Conservation (phyloP, 2,113 vertebrate genomes). For the Spheniscus mendiculus region DNA sequence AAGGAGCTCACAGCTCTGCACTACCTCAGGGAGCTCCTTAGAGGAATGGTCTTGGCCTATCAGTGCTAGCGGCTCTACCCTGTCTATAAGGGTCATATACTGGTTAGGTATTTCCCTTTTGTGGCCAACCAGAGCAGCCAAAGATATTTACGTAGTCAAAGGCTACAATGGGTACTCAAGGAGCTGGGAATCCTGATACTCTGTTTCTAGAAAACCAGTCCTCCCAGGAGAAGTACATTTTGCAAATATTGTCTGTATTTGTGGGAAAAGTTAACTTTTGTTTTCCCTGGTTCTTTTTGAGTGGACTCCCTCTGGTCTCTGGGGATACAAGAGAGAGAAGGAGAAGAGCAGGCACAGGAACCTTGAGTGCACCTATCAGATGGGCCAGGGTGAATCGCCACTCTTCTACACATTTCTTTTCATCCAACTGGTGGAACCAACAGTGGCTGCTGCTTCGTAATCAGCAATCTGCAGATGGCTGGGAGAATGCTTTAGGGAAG, state of each 20-base stretch:
- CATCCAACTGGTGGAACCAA: background rate
- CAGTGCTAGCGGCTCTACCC: background rate
- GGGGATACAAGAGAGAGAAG: background rate
- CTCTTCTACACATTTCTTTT: background rate
- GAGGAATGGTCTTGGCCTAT: background rate
- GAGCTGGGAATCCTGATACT: background rate
- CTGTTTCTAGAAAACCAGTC: background rate
- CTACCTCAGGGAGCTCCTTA: background rate
- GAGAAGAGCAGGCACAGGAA: background rate
- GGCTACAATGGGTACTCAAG: background rate
- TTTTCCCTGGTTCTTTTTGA: background rate
- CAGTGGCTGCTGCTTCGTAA: background rate
- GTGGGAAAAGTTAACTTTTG: background rate
- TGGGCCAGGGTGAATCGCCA: background rate
- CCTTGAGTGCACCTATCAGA: background rate
- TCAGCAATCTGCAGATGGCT: slow-evolving; percentile 13
- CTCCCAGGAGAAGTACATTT: background rate
- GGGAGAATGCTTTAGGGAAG: slow-evolving; percentile 25
- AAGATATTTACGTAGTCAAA: background rate
- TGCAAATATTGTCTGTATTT: background rate
- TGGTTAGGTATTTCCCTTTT: background rate
- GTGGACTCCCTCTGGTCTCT: background rate
- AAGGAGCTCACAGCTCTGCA: background rate
- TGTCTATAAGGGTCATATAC: background rate
- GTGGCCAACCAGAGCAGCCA: background rate